Base-by-base conservation (phyloP, 2,888 invertebrate genomes). In the Caenorhabditis panamensis region DNA sequence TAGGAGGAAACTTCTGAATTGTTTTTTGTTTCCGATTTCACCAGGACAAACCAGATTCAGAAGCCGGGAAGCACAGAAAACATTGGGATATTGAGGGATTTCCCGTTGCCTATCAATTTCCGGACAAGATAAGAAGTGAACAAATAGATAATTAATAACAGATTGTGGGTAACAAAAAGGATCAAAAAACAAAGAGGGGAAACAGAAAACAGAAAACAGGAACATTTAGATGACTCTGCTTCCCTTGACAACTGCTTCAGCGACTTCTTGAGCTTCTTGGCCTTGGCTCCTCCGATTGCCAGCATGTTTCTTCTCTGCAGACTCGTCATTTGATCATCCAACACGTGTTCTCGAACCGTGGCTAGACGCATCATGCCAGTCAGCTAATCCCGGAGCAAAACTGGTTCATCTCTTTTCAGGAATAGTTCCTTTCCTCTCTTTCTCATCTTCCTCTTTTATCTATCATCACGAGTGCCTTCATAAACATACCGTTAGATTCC, bases 241-340 rank as follows among this genome's bases (percentile, higher is more conserved):
- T 20, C 84, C 84, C 41, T 84, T 75, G 24, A 77, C 80, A 6
- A 84, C 79, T 56, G 22, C 63, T 82, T 84, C 37, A 84, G 64
- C 26, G 72, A 79, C 41, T 61, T 78, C 73, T 84, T 84, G 66
- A 84, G 53, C 22, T 58, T 79, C 63, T 78, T 81, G 8, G 53
- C 54, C 53, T 73, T 72, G 8, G 62, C 51, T 56, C 85, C 85
- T 18, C 79, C 85, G 26, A 85, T 84, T 36, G 85, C 84, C 16
- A 85, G 72, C 49, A 85, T 83, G 22, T 85, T 85, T 64, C 85
- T 53, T 67, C 82, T 62, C 66, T 84, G 85, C 64, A 85, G 26
- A 59, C 83, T 83, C 75, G 84, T 85, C 77, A 84, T 72, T 20
- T 84, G 72, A 67, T 85, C 85, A 2, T 73, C 66, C 18, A 85